Base-by-base conservation (phyloP, 2,888 invertebrate species). In the Nyleta sp. region DNA sequence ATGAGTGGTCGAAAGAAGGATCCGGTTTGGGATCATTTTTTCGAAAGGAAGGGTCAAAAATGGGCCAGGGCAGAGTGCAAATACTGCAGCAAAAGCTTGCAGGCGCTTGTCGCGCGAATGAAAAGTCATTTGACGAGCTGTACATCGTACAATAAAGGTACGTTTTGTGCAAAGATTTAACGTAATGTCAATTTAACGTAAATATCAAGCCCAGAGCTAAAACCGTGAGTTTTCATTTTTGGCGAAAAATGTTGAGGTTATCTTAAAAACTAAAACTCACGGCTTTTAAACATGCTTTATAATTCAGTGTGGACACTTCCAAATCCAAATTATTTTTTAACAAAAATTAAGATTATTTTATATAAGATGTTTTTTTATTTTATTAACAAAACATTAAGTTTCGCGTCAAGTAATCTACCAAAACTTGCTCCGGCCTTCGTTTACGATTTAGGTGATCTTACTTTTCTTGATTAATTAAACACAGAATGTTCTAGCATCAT, bases 1-100 rank as follows among this genome's bases (percentile, higher is more conserved):
- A 22, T 48, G 48, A 17, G 67, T 55, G 48, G 68, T 24, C 18
- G 68, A 38, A 68, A 68, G 48, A 55, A 17, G 18, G 68, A 55
- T 68, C 17, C 46, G 2, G 13, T 57, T 46, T 68, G 57, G 68
- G 35, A 55, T 48, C 17, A 55, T 7, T 68, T 46, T n/a, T 31
- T 24, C 4, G 48, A 68, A 48, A 68, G 2, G 1, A 55, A 55
- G n/a, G 68, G 18, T 15, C 48, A 44, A 24, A 55, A 68, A 46
- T 48, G 57, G 57, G 15, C 24, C 40, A 44, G 48, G 13, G 57
- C 68, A 24, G 24, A 38, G 6, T 57, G 68, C 22, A 68, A 48
- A 11, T 15, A 28, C 10, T 70, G 68, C 35, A 38, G 33, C 11
- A 48, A 70, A 17, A 40, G 28, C 6, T 59, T 70, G 68, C 59